These are phyloP conservation scores for Drosophila bocqueti DNA, from an alignment of 1,140 invertebrate species.

Conservation along the genomic window DNA sequence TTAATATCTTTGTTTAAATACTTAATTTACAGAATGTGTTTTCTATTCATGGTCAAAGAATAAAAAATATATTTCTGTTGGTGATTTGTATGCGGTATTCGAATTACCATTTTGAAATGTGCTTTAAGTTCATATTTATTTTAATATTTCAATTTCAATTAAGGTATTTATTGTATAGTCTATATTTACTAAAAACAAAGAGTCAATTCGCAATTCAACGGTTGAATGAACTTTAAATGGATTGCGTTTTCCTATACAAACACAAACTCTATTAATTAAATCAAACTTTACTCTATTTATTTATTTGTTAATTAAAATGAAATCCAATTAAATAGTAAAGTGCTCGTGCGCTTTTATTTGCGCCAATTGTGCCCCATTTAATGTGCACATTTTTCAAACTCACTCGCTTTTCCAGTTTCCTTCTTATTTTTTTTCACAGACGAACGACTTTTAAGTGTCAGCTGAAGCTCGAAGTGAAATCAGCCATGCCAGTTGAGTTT, in stretches of 20 bases:
- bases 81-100: no score
- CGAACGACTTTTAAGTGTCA: constrained; percentile 37
- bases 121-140: no score
- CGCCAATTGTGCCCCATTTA: constrained; percentile 12
- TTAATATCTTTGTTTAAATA: no score
- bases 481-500: constrained; percentile 36
- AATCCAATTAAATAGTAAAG: constrained; percentile 15
- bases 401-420: constrained; percentile 13
- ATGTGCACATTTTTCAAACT: constrained; percentile 19
- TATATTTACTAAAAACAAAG: no score
- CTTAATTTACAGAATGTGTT: no score
- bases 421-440: constrained; percentile 19
- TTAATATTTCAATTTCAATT: no score
- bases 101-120: no score
- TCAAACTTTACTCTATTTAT: neutral
- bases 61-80: no score
- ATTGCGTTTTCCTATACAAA: neutral
- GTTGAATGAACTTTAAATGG: neutral
- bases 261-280: neutral
- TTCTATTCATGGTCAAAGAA: no score
- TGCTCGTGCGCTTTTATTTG: constrained; percentile 13
- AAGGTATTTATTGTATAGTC: no score
- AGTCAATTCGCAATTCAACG: no score
- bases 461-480: constrained; percentile 41
- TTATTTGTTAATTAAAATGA: constrained; percentile 3